Base-by-base conservation (phyloP, 2,113 vertebrate species). In the Periophthalmodon schlosseri region DNA sequence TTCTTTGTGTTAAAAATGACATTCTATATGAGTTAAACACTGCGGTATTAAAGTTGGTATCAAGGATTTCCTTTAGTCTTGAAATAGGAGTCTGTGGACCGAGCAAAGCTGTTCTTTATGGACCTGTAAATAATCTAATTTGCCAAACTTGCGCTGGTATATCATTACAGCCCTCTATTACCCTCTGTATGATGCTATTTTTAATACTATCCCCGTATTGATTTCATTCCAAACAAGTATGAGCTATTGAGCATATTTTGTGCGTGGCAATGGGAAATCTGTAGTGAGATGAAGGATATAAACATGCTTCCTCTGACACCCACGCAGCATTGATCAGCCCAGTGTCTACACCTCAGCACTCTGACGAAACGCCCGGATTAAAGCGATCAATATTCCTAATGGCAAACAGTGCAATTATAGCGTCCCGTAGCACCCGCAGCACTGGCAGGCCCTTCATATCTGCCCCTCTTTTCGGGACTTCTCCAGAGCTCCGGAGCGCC, bases 311-410 rank as follows among this genome's bases (percentile, higher is more conserved):
- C 28, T 36, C 28, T 15, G 60, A 34, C 60, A 34, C 28, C 60
- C 60, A 63, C 23, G 13, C 16, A 12, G 34, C 34, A 39, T 65
- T 21, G 63, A 65, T 36, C 61, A 68, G 56, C 56, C 28, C 34
- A 18, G 65, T 69, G 52, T 47, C 39, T 73, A 66, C 73, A 70
- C 52, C 14, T 58, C 56, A 69, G 46, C 21, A 33, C 69, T 21
- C 66, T n/a, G 73, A 74, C 75, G 44, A 69, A 77, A 85, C 24
- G 12, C 46, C 2, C 0, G 7, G 58, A 76, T 69, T 65, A 75
- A 72, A 73, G 39, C 36, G 73, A 84, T 82, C 84, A 66, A 87
- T 86, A 81, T 67, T 33, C 83, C 66, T 72, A 68, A 72, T 54
- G 73, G 78, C 78, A 34, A 73, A 66, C 72, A 4, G 34, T 75